Conservation (phyloP, 2,888 invertebrate genomes). For the Caenorhabditis becei region DNA sequence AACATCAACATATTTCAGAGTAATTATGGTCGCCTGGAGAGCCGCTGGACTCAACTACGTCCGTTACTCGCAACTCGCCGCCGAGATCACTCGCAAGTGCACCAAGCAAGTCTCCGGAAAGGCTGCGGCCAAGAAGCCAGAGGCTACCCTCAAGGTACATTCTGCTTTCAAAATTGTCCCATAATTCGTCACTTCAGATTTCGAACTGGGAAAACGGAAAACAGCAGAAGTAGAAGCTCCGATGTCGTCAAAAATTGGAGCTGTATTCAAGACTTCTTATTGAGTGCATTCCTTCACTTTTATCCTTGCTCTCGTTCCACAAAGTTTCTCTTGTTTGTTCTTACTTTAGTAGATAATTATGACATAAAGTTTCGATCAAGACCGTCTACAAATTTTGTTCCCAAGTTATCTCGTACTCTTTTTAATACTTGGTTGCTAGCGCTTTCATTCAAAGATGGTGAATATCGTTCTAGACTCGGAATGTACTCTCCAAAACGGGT, state of each 20-base stretch:
- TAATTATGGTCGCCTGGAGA: slow-evolving; percentile 75
- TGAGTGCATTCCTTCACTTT: slow-evolving; percentile 54
- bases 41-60: slow-evolving; percentile 88
- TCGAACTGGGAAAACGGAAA: slow-evolving; percentile 92
- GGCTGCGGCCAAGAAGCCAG: slow-evolving; percentile 56
- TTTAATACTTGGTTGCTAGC: slow-evolving; percentile 16
- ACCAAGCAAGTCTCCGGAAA: slow-evolving; percentile 85
- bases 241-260: not conserved
- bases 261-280: slow-evolving; percentile 39
- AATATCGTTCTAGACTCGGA: too few species aligned
- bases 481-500: slow-evolving; percentile 56
- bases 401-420: slow-evolving; percentile 15
- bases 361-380: slow-evolving; percentile 36
- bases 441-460: not conserved
- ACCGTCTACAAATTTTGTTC: not conserved
- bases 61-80: slow-evolving; percentile 95
- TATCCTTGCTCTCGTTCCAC: slow-evolving; percentile 23
- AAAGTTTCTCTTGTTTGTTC: slow-evolving; percentile 17
- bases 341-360: slow-evolving; percentile 31
- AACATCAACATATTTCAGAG: slow-evolving; percentile 11
- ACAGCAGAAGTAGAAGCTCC: slow-evolving; percentile 53
- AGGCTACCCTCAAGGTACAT: slow-evolving; percentile 84
- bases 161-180: not conserved
- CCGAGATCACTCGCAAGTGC: slow-evolving; percentile 87
- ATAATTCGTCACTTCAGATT: slow-evolving; percentile 85